Conservation (phyloP, 2,797 vertebrate genomes). For the Leuciscus waleckii region DNA sequence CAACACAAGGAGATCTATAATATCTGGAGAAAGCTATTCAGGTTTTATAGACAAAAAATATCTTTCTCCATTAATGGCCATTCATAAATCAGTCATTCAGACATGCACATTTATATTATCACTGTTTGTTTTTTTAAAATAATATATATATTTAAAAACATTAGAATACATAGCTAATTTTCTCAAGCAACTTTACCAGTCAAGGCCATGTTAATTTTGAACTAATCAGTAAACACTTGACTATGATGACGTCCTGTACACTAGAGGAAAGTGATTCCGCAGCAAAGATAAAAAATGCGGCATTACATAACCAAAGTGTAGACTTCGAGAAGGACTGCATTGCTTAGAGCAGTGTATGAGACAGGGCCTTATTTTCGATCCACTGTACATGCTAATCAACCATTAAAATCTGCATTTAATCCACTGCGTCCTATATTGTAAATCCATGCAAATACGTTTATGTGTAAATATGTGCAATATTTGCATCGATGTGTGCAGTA, state of each 20-base stretch:
- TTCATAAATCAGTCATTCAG: neutral
- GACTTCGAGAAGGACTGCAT: neutral
- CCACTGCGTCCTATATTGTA: neutral
- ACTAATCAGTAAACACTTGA: slow-evolving; percentile 3
- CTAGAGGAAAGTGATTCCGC: neutral
- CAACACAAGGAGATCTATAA: neutral
- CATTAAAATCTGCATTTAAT: slow-evolving; percentile 25
- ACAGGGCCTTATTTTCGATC: neutral
- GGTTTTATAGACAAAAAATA: neutral
- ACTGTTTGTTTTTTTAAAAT: neutral
- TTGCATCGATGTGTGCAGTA: neutral
- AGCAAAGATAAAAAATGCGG: neutral
- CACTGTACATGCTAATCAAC: neutral
- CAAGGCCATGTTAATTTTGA: neutral
- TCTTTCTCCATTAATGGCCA: neutral
- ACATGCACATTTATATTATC: neutral
- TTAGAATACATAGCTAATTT: no score
- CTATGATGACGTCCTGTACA: neutral
- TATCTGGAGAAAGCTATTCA: neutral
- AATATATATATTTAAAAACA: no score
- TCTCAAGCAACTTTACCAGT: no score
- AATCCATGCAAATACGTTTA: slow-evolving; percentile 15
- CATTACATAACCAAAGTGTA: neutral
- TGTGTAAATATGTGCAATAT: slow-evolving; percentile 23
- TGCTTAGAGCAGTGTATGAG: neutral